Conservation (phyloP, 2,113 vertebrate genomes). For the Gymnorhina tibicen region DNA sequence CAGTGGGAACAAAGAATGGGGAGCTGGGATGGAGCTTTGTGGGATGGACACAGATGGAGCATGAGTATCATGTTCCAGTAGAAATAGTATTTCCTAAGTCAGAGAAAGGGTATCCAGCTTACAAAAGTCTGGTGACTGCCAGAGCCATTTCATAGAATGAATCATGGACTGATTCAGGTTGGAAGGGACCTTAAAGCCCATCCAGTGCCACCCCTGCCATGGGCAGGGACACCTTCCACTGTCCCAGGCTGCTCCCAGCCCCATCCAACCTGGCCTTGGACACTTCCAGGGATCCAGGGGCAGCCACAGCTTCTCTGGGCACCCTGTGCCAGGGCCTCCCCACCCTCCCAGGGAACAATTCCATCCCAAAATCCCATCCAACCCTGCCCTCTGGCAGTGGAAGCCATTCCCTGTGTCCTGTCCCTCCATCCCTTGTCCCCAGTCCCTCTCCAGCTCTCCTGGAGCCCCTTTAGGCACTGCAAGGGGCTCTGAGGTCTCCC, state of each 20-base stretch:
- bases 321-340: background rate
- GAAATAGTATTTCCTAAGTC: background rate
- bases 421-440: fast-evolving
- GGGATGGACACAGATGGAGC: background rate
- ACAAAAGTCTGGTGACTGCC: background rate
- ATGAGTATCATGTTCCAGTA: background rate
- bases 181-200: background rate
- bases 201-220: background rate
- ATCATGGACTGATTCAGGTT: background rate
- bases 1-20: fast-evolving
- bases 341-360: fast-evolving
- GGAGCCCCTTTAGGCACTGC: background rate
- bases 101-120: background rate
- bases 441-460: background rate
- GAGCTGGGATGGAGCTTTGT: background rate
- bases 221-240: background rate
- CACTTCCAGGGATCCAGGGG: background rate
- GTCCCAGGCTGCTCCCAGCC: background rate
- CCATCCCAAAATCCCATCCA: fast-evolving
- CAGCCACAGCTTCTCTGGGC: background rate
- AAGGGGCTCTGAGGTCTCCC: background rate
- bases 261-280: fast-evolving
- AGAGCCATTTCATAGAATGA: background rate
- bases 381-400: fast-evolving
- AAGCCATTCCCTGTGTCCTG: background rate